Percentiles rank a stretch among this genome's conserved stretches.
Evolutionary conservation across 2,888 invertebrate species (phyloP).

Genomic region (Rhimphoctona megacephalus): DNA sequence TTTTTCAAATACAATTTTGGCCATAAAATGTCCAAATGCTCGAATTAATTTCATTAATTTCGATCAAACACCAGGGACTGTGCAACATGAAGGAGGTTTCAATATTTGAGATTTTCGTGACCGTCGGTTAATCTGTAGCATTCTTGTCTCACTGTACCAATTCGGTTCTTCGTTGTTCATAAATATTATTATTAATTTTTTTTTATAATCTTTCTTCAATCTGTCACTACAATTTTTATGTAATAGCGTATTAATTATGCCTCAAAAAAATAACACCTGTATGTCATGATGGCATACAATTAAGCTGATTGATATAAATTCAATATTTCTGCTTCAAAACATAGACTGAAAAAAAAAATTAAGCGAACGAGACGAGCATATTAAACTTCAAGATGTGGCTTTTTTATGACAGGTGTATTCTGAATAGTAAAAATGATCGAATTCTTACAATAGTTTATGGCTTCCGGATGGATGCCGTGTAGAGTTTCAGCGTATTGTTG

Average conservation of each 20-base stretch:
- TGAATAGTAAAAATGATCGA: neutral
- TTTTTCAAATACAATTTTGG: neutral
- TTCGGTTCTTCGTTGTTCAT: neutral
- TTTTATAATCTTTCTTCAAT: neutral
- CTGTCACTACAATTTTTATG: neutral
- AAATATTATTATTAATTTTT: neutral
- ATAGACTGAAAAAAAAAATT: no score
- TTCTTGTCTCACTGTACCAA: neutral
- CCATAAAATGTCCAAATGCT: neutral
- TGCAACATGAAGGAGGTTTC: neutral
- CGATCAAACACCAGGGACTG: conserved; percentile 5
- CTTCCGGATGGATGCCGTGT: no score
- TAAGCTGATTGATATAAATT: neutral
- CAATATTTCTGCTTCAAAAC: neutral
- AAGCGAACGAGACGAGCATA: no score
- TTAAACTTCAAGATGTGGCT: neutral
- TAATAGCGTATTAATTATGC: neutral
- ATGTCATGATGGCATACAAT: neutral
- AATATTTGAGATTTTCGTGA: conserved; percentile 18
- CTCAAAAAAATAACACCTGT: neutral
- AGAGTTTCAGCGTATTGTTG: no score
- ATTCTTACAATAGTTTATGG: no score
- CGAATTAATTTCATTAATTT: conserved; percentile 13
- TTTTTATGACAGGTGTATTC: neutral
- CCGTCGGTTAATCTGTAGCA: no score